These are phyloP conservation scores for Percina caprodes DNA, from an alignment of 2,113 vertebrate genomes.

Conservation along the genomic window DNA sequence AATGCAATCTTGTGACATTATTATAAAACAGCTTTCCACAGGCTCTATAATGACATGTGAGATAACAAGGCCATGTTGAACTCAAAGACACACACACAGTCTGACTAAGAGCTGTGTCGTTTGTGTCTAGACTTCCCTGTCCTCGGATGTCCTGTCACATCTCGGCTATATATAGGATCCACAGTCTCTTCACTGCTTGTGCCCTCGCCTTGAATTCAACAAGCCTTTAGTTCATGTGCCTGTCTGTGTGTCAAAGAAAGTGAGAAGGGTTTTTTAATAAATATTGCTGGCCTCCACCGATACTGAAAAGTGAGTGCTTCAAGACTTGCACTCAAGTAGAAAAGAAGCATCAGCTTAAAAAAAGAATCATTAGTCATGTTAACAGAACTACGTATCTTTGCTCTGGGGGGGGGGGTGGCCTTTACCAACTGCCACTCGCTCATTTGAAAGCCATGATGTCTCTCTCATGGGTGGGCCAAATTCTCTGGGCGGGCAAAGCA, in stretches of 20 bases:
- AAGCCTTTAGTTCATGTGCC: slow-evolving; percentile 39
- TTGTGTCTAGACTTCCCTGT: slow-evolving; percentile 72
- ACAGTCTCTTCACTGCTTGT: slow-evolving; percentile 47
- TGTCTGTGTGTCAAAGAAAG: slow-evolving; percentile 30
- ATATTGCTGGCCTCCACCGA: slow-evolving; percentile 1
- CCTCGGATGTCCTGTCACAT: slow-evolving; percentile 77
- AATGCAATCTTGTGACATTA: slow-evolving; percentile 45
- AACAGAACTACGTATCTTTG: neutral
- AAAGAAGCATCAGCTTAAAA: neutral
- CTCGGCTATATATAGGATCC: slow-evolving; percentile 73
- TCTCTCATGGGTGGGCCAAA: no score
- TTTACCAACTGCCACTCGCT: no score
- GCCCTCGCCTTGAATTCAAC: slow-evolving; percentile 43
- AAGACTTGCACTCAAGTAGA: slow-evolving; percentile 11
- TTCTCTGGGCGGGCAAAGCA: no score
- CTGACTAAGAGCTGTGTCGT: slow-evolving; percentile 41
- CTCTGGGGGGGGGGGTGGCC: neutral
- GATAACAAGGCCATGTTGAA: slow-evolving; percentile 51
- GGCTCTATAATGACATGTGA: slow-evolving; percentile 51
- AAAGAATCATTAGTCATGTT: neutral
- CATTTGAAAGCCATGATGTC: no score
- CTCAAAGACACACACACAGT: slow-evolving; percentile 3
- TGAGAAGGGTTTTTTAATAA: slow-evolving; percentile 10
- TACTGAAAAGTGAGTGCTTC: neutral
- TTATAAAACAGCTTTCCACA: slow-evolving; percentile 16